Evolutionary conservation across 2,797 vertebrate species (phyloP), one percentile per base, ranked within the genome.

Genomic region (Diceros bicornis): DNA sequence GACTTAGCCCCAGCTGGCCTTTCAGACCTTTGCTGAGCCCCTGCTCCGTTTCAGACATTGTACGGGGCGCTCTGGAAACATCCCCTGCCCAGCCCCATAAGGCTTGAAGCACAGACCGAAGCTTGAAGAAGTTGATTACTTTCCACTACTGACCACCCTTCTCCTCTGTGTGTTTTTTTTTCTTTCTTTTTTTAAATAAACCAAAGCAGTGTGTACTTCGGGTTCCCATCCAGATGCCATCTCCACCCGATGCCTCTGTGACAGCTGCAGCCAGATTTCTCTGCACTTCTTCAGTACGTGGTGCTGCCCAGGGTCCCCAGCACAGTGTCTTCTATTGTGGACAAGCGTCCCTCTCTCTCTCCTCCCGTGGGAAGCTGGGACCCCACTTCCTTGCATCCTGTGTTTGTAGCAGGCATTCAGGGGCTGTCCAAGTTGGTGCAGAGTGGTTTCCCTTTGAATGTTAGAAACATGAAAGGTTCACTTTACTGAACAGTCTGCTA

Each of bases 271-370:
- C 27, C 57, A 8, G 21, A 55, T 61, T 64, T 64, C 55, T 32
- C 23, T 50, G 11, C 2, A 3, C 7, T 34, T 81, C 47, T 37
- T 13, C 1, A 17, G 52, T 7, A 20, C 4, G 0, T 21, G 7
- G 17, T 25, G 47, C 37, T 23, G 7, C 0, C 0, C 16, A 47
- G 2, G 20, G 64, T 37, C 17, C 79, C 55, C 25, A 44, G 69
- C 18, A 14, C 17, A 14, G 52, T 4, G 3, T 62, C 52, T 59
- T 47, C 41, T 41, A 0, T 12, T 18, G 17, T 17, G 21, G 7
- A 2, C 1, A 17, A 7, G 27, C 0, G 0, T 55, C 44, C 13
- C 16, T 20, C 4, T 61, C 29, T 74, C 23, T 6, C 18, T 75
- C 23, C 18, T 34, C 20, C 37, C 23, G 7, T 27, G 34, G 13